These are phyloP conservation scores for Cyanistes caeruleus DNA, from an alignment of 2,113 vertebrate species.

Conservation along the genomic window DNA sequence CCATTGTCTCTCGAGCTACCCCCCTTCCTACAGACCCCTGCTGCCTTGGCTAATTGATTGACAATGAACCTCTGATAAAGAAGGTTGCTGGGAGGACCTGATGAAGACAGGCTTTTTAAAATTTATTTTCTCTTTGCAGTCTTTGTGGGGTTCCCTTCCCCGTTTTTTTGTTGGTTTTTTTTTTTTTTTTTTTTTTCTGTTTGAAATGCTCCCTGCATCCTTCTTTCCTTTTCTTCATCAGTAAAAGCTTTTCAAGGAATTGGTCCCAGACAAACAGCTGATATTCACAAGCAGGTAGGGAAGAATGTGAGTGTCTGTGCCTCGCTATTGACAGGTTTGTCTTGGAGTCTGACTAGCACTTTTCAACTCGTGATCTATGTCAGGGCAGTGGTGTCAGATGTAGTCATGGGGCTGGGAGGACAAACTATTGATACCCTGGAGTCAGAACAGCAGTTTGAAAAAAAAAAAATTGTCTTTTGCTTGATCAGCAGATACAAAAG, in stretches of 20 bases:
- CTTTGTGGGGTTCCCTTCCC: constrained; percentile 12
- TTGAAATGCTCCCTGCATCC: constrained; percentile 47
- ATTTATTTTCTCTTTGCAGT: constrained; percentile 25
- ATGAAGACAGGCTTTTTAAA: constrained; percentile 6
- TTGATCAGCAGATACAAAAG: background rate
- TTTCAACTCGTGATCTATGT: background rate
- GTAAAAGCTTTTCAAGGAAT: constrained; percentile 42
- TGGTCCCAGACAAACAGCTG: constrained; percentile 61
- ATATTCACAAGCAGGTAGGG: constrained; percentile 58
- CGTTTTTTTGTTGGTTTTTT: background rate
- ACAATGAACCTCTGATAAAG: constrained; percentile 82
- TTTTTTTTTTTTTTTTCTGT: constrained; percentile 2
- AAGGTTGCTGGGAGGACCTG: constrained; percentile 76
- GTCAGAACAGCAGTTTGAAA: constrained; percentile 21
- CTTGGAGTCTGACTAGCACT: constrained; percentile 36
- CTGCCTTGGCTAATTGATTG: constrained; percentile 83
- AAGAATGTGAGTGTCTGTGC: constrained; percentile 16
- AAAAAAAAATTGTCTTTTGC: background rate
- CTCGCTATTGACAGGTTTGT: constrained; percentile 54
- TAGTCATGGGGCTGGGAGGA: background rate
- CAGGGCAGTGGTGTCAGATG: background rate
- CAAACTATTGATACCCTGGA: background rate
- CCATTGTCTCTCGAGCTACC: constrained; percentile 70
- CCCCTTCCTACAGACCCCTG: constrained; percentile 75
- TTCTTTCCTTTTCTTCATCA: background rate